Evolutionary conservation across 2,888 invertebrate species (phyloP).

Genomic region (Camponotus fellah): DNA sequence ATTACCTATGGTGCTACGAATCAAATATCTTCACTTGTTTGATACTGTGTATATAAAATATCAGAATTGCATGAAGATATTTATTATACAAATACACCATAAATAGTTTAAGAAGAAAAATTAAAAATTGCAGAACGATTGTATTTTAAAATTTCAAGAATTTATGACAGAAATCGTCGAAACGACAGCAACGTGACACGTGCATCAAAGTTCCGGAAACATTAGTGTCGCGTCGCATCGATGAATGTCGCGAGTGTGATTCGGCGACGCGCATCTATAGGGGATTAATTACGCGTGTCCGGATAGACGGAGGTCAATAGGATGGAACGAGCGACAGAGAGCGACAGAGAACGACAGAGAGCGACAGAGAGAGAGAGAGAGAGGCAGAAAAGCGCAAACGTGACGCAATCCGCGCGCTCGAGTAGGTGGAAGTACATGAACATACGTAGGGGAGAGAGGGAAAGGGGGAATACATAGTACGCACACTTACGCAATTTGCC

Average conservation of each 20-base stretch:
- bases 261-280: conserved; percentile 30
- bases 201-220: conserved; percentile 1
- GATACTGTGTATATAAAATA: too few relatives aligned
- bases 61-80: too few relatives aligned
- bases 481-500: conserved; percentile 39
- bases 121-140: background rate
- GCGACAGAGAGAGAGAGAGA: background rate
- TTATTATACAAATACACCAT: background rate
- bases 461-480: background rate
- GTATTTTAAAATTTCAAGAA: conserved; percentile 18
- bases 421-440: conserved; percentile 37
- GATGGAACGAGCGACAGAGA: conserved; percentile 24
- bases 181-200: conserved; percentile 39
- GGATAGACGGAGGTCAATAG: conserved; percentile 43
- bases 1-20: background rate
- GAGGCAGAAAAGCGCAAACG: conserved; percentile 49
- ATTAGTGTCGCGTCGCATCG: conserved; percentile 22
- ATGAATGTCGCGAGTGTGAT: conserved; percentile 34
- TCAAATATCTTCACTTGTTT: background rate
- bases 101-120: background rate
- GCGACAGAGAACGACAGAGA: background rate
- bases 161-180: conserved; percentile 48
- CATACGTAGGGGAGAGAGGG: background rate
- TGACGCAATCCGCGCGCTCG: conserved; percentile 46
- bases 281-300: conserved; percentile 51